These are phyloP conservation scores for Rhamphomyia laevipes DNA, from an alignment of 2,888 invertebrate genomes.

Conservation along the genomic window DNA sequence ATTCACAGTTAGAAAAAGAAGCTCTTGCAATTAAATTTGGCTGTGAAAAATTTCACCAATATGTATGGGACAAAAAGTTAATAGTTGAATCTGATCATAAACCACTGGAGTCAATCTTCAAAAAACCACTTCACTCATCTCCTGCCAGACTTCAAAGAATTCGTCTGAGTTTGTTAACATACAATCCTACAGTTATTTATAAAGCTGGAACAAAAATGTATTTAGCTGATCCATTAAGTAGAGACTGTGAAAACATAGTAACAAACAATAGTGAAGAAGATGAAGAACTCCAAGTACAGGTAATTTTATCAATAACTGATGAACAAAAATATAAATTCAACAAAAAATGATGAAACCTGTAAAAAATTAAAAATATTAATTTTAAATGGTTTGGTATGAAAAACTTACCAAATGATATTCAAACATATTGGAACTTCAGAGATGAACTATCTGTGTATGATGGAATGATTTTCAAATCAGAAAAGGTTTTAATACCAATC, in stretches of 20 bases:
- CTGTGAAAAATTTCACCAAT: slow-evolving; percentile 5
- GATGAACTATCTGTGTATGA: slow-evolving; percentile 5
- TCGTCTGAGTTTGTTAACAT: slow-evolving; percentile 4
- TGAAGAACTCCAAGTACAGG: slow-evolving; percentile 5
- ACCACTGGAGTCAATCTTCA: slow-evolving; percentile 1
- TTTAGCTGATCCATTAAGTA: slow-evolving; percentile 4
- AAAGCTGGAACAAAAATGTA: slow-evolving; percentile 4
- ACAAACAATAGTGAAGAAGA: not conserved
- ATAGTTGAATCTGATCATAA: slow-evolving; percentile 5
- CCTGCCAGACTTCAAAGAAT: slow-evolving; percentile 5
- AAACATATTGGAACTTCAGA: slow-evolving; percentile 4
- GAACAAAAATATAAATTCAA: slow-evolving; percentile 1
- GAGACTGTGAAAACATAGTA: slow-evolving; percentile 1
- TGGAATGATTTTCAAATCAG: slow-evolving; percentile 1
- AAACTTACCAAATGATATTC: not conserved
- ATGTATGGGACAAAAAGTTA: slow-evolving; percentile 5
- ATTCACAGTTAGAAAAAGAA: not conserved
- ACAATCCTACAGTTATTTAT: slow-evolving; percentile 2
- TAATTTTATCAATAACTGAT: slow-evolving; percentile 2
- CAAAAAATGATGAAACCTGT: slow-evolving; percentile 5
- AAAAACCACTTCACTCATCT: slow-evolving; percentile 5
- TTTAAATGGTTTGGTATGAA: no score
- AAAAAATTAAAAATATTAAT: slow-evolving; percentile 3
- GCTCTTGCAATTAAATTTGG: slow-evolving; percentile 8
- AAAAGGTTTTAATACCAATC: slow-evolving; percentile 2